Evolutionary conservation across 2,797 vertebrate species (phyloP), one percentile per base, ranked within the genome.

Genomic region (Lithobates pipiens): DNA sequence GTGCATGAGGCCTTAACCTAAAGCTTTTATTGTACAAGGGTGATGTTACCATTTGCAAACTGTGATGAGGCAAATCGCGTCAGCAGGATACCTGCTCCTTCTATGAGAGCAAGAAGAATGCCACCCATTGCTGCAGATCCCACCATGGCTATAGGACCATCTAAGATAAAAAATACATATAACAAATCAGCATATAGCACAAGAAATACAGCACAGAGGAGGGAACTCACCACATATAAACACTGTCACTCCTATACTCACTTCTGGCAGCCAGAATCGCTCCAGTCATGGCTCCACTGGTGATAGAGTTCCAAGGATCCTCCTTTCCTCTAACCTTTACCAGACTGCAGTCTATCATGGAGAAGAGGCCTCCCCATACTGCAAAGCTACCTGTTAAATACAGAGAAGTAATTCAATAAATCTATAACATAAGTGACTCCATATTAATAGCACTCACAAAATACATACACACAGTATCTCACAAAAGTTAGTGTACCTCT

Each of bases 231-330:
- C n/a, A 6, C 46, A 29, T 11, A 50, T 9, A 10, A 10, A 10
- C 27, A 70, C 16, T 81, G 23, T 27, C 67, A 65, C 3, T 15
- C 16, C 10, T 15, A n/a, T 32, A 44, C 98, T 98, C 92, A 99
- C 98, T 99, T 96, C 98, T 96, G 69, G 98, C 96, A 86, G 98
- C 98, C n/a, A 99, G 94, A 76, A 99, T 96, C 69, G 98, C 98
- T 88, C 98, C 98, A 0, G 98, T 99, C 91, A 99, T 95, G 86
- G 98, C 98, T 70, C 98, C 98, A 0, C 98, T 99, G 0, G 97
- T 99, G 91, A 99, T 99, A 0, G 98, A 99, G 89, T 99, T 99
- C 98, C 98, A 99, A 1, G 98, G 98, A 92, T 99, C 98, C 90
- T 99, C 98, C 86, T 98, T 99, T 42, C 97, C 98, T 85, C 98